phyloP scores from a whole-genome alignment of 2,888 invertebrate genomes.

The Zelleria hepariella region DNA sequence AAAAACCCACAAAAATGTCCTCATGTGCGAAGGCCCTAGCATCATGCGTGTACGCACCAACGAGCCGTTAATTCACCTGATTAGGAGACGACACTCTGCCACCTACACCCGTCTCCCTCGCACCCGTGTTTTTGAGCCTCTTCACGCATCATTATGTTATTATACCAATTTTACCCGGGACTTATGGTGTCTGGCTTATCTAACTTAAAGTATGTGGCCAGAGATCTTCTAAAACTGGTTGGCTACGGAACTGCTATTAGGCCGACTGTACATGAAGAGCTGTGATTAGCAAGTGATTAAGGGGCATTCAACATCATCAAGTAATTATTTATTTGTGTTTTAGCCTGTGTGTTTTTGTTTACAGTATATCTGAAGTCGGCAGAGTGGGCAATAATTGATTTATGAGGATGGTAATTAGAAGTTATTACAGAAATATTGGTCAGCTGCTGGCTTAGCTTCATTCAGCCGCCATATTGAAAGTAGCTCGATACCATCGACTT shows the following conservation, averaged over 20 bases:
- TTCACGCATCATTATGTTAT: constrained; percentile 57
- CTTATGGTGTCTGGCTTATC: not conserved
- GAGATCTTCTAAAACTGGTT: not conserved
- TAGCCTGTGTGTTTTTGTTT: constrained; percentile 57
- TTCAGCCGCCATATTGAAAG: no score
- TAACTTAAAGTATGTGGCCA: not conserved
- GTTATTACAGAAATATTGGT: constrained; percentile 5
- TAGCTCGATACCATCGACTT: no score
- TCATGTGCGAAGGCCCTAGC: not conserved
- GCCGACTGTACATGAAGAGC: constrained; percentile 44
- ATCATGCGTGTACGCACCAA: constrained; percentile 6
- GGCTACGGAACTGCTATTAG: constrained; percentile 25
- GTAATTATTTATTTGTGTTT: constrained; percentile 70
- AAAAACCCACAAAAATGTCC: not conserved
- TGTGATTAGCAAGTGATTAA: constrained; percentile 68
- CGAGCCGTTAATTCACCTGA: constrained; percentile 10
- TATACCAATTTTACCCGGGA: not conserved
- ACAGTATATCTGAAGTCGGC: constrained; percentile 25
- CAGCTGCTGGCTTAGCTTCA: no score
- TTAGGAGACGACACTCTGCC: constrained; percentile 4
- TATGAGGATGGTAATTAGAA: not conserved
- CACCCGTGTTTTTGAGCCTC: constrained; percentile 24
- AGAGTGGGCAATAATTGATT: constrained; percentile 20
- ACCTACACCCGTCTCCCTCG: constrained; percentile 17
- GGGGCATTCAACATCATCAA: constrained; percentile 66